Conservation (phyloP, 2,888 invertebrate genomes). For the Galeruca laticollis region DNA sequence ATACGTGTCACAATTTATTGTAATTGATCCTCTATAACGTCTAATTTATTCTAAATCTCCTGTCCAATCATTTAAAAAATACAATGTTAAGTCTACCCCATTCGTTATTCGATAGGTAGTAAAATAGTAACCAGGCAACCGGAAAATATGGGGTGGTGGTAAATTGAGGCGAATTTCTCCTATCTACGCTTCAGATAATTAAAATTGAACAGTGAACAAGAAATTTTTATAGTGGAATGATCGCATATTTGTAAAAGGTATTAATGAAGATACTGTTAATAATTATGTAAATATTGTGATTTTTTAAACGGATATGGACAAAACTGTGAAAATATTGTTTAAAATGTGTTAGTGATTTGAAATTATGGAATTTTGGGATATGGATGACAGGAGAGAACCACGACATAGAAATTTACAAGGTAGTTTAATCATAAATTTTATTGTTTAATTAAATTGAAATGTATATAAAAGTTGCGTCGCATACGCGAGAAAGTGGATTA, state of each 20-base stretch:
- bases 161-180: constrained; percentile 36
- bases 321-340: neutral
- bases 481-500: too few species aligned
- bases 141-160: constrained; percentile 37
- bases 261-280: neutral
- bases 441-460: neutral
- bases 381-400: constrained; percentile 62
- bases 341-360: constrained; percentile 42
- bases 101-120: constrained; percentile 23
- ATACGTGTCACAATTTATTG: neutral
- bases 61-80: constrained; percentile 38
- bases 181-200: constrained; percentile 15
- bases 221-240: constrained; percentile 32
- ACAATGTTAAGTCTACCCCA: constrained; percentile 36
- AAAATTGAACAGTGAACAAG: constrained; percentile 13
- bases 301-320: neutral
- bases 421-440: constrained; percentile 31
- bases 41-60: constrained; percentile 20
- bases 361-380: constrained; percentile 66
- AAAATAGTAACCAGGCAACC: constrained; percentile 44
- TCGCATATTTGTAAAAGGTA: constrained; percentile 2
- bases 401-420: constrained; percentile 56
- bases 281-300: constrained; percentile 21
- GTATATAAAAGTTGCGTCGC: too few species aligned
- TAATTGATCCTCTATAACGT: neutral